These are phyloP conservation scores for Aleiodes leptofemur DNA, from an alignment of 2,888 invertebrate genomes.

Conservation along the genomic window DNA sequence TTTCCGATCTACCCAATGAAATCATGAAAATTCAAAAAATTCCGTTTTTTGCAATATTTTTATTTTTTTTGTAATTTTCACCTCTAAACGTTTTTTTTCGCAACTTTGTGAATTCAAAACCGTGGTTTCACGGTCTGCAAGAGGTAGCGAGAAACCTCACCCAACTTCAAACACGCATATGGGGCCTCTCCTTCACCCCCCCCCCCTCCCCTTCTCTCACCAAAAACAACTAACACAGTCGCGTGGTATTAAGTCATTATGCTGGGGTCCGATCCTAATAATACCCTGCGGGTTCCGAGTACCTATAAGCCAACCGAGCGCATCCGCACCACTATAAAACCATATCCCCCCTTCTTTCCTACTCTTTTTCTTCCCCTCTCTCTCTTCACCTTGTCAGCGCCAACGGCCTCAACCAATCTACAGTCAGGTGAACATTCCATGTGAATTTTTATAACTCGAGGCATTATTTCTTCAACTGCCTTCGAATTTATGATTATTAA, in stretches of 20 bases:
- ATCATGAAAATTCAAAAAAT: too few species aligned
- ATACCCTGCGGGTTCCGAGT: conserved; percentile 63
- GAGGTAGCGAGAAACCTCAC: conserved; percentile 28
- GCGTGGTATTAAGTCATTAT: conserved; percentile 71
- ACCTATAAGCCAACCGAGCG: conserved; percentile 29
- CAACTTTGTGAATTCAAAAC: neutral
- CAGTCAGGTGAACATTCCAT: conserved; percentile 23
- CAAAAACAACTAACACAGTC: conserved; percentile 64
- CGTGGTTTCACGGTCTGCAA: conserved; percentile 18
- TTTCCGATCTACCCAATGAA: too few species aligned
- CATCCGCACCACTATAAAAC: conserved; percentile 24
- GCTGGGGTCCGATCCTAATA: conserved; percentile 67
- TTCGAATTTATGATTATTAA: conserved; percentile 6
- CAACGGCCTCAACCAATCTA: conserved; percentile 21
- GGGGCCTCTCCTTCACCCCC: neutral
- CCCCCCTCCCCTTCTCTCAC: conserved; percentile 30
- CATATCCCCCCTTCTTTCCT: neutral
- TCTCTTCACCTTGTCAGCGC: conserved; percentile 23
- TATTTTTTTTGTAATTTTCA: neutral
- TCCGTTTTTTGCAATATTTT: too few species aligned
- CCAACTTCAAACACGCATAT: conserved; percentile 9
- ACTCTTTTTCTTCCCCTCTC: neutral
- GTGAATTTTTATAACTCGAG: conserved; percentile 12
- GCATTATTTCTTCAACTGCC: conserved; percentile 14
- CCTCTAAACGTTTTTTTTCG: neutral